Evolutionary conservation across 2,113 vertebrate genomes (phyloP).

Genomic region (Caracal caracal): DNA sequence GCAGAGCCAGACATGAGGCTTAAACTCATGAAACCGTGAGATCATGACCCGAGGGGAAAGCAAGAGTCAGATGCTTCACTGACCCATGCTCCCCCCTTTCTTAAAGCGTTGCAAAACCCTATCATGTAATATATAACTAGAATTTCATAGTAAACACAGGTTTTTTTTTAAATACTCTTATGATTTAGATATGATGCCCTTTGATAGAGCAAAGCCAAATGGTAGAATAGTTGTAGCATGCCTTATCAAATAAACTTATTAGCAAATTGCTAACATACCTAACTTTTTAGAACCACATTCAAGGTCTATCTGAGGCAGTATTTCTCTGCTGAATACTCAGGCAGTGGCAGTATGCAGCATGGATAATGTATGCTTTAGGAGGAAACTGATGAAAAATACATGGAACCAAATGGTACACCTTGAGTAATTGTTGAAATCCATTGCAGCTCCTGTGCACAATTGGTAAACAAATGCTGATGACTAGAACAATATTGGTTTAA

Average conservation of each 20-base stretch:
- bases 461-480: constrained; percentile 72
- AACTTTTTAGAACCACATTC: constrained; percentile 56
- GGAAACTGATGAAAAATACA: constrained; percentile 66
- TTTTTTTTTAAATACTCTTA: constrained; percentile 41
- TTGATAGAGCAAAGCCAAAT: constrained; percentile 52
- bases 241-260: constrained; percentile 60
- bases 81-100: background rate
- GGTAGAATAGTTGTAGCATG: background rate
- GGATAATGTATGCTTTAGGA: constrained; percentile 52
- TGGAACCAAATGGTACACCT: constrained; percentile 39
- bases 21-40: too few species aligned
- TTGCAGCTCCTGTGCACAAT: constrained; percentile 29
- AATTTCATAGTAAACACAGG: constrained; percentile 8
- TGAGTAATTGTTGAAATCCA: constrained; percentile 57
- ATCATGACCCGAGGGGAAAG: too few species aligned
- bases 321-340: constrained; percentile 5
- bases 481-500: background rate
- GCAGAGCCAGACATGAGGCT: too few species aligned
- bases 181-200: constrained; percentile 42
- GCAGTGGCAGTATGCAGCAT: constrained; percentile 21
- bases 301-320: constrained; percentile 28
- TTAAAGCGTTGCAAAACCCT: background rate
- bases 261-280: constrained; percentile 24
- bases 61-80: too few species aligned
- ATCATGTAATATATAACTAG: constrained; percentile 57